Conservation (phyloP, 2,113 vertebrate species). For the Eulemur macaco region DNA sequence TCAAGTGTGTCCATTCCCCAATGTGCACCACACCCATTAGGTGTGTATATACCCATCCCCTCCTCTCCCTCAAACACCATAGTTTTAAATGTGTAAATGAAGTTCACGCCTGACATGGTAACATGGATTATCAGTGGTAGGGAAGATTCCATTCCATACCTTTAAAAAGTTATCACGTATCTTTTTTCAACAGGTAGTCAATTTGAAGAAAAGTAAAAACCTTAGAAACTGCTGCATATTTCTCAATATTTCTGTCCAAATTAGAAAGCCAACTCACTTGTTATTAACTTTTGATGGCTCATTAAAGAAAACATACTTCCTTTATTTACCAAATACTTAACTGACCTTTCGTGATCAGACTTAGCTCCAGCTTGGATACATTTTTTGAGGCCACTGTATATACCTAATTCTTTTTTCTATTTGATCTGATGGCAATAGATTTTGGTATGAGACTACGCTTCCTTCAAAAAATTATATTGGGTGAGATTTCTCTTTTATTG, state of each 20-base stretch:
- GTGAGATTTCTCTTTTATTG: constrained; percentile 19
- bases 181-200: neutral
- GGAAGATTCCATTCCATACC: neutral
- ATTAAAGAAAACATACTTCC: neutral
- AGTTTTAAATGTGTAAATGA: neutral
- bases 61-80: too few relatives aligned
- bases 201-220: neutral
- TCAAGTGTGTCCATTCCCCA: too few relatives aligned
- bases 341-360: neutral
- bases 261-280: neutral
- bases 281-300: constrained; percentile 1
- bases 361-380: neutral
- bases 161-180: neutral
- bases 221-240: neutral
- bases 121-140: neutral
- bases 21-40: too few relatives aligned
- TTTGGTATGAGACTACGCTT: neutral
- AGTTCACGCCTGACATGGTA: neutral
- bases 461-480: constrained; percentile 29
- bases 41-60: too few relatives aligned
- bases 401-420: constrained; percentile 28
- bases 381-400: constrained; percentile 37
- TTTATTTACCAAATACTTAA: constrained; percentile 46
- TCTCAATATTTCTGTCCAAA: neutral
- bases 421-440: constrained; percentile 33